Percentiles rank a stretch among this genome's conserved stretches.
These are phyloP conservation scores for Rhagoletis zephyria DNA, from an alignment of 1,140 invertebrate genomes.

Conservation along the genomic window DNA sequence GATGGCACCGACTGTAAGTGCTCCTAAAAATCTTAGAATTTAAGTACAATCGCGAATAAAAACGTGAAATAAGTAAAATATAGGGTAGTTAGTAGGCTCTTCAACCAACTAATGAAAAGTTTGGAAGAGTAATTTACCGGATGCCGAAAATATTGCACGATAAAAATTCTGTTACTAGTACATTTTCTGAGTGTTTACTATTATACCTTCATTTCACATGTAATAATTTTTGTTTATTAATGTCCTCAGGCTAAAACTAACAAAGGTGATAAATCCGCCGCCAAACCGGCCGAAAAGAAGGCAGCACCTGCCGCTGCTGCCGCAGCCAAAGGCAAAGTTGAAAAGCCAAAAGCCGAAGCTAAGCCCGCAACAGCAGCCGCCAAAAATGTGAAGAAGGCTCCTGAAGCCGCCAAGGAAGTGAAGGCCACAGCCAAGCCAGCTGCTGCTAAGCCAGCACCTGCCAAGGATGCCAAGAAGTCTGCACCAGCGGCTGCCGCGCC, in stretches of 20 bases:
- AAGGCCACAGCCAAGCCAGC: slow-evolving; percentile 66
- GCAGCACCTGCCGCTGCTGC: slow-evolving; percentile 66
- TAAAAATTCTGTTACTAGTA: slow-evolving; percentile 8
- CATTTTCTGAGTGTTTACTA: neutral
- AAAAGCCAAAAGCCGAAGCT: slow-evolving; percentile 72
- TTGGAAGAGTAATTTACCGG: neutral
- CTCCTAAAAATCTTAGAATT: slow-evolving; percentile 50
- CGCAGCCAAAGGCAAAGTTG: slow-evolving; percentile 72
- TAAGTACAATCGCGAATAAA: slow-evolving; percentile 45
- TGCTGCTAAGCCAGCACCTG: slow-evolving; percentile 72
- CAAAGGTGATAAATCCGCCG: slow-evolving; percentile 69
- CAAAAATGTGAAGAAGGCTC: slow-evolving; percentile 71
- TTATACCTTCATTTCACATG: too few relatives aligned
- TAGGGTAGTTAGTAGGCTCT: neutral
- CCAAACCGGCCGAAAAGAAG: slow-evolving; percentile 70
- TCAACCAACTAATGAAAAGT: neutral
- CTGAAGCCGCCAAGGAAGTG: slow-evolving; percentile 68
- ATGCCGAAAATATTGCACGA: slow-evolving; percentile 52
- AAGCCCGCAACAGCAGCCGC: slow-evolving; percentile 70
- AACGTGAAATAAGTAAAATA: slow-evolving; percentile 49
- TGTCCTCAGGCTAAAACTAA: slow-evolving; percentile 67
- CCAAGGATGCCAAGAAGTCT: slow-evolving; percentile 73
- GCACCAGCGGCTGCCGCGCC: slow-evolving; percentile 61
- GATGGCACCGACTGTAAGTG: slow-evolving; percentile 72
- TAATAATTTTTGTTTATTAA: neutral